phyloP scores from a whole-genome alignment of 2,797 vertebrate genomes.

The Myotis vivesi region DNA sequence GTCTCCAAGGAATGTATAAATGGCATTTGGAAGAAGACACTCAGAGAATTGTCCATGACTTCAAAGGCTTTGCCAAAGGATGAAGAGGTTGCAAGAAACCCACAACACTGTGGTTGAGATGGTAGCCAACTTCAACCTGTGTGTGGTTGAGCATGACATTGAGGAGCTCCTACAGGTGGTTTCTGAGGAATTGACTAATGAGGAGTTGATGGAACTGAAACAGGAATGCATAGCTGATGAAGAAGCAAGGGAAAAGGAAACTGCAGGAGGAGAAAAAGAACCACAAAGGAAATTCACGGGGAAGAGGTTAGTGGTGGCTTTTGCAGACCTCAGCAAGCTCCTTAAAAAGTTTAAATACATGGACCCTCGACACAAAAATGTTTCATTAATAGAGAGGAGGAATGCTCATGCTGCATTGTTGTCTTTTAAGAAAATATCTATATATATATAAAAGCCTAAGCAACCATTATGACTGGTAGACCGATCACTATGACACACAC shows the following conservation, averaged over 20 bases:
- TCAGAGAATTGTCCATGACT: not conserved
- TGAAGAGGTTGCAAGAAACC: not conserved
- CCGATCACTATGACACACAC: too few species aligned
- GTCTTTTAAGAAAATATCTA: not conserved
- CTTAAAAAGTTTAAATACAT: not conserved
- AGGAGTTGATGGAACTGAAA: not conserved
- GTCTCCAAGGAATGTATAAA: not conserved
- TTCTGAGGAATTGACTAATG: not conserved
- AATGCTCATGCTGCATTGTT: not conserved
- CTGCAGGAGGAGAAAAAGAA: not conserved
- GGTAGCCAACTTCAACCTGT: not conserved
- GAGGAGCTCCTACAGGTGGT: not conserved
- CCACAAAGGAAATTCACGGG: not conserved
- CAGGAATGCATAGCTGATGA: not conserved
- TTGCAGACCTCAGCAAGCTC: not conserved
- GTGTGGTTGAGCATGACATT: not conserved
- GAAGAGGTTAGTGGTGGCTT: not conserved
- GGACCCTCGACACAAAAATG: not conserved
- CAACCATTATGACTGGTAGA: too few species aligned
- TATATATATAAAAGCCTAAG: too few species aligned
- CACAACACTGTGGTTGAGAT: not conserved
- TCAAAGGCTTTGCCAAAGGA: not conserved
- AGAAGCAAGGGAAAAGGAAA: not conserved
- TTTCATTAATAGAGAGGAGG: not conserved
- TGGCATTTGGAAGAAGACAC: not conserved